These are phyloP conservation scores for Chrysopa pallens DNA, from an alignment of 1,140 invertebrate species.

Conservation along the genomic window DNA sequence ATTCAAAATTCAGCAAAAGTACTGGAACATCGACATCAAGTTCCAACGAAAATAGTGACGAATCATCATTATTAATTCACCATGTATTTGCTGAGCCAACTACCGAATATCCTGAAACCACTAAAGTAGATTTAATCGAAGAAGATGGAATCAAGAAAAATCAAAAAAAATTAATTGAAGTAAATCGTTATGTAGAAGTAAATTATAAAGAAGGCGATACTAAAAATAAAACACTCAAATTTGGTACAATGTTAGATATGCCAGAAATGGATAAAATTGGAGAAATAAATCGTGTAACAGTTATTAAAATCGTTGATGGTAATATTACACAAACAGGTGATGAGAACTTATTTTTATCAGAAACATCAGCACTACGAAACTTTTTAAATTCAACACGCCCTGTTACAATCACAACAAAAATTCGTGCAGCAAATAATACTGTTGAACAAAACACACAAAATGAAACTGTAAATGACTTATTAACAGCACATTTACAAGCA, in stretches of 20 bases:
- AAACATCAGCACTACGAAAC: no score
- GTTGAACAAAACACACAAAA: no score
- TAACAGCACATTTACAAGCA: no score
- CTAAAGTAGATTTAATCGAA: background rate
- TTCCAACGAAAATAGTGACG: slow-evolving; percentile 2
- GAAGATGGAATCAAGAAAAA: slow-evolving; percentile 10
- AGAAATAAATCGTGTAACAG: slow-evolving; percentile 41
- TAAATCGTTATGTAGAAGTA: slow-evolving; percentile 44
- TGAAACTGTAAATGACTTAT: no score
- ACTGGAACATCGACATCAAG: background rate
- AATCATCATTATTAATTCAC: no score
- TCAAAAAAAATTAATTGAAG: slow-evolving; percentile 38
- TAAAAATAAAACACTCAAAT: slow-evolving; percentile 28
- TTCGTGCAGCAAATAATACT: no score
- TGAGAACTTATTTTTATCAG: no score
- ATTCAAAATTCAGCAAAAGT: background rate
- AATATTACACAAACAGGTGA: slow-evolving; percentile 1
- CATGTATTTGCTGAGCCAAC: no score
- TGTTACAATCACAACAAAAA: no score
- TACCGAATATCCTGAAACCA: no score
- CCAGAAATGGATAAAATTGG: slow-evolving; percentile 40
- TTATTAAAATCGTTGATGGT: slow-evolving; percentile 38
- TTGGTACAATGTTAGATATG: slow-evolving; percentile 29
- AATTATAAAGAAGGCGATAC: slow-evolving; percentile 29
- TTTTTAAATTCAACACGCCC: no score